phyloP scores from a whole-genome alignment of 2,888 invertebrate genomes.

The Aporophyla nigra region DNA sequence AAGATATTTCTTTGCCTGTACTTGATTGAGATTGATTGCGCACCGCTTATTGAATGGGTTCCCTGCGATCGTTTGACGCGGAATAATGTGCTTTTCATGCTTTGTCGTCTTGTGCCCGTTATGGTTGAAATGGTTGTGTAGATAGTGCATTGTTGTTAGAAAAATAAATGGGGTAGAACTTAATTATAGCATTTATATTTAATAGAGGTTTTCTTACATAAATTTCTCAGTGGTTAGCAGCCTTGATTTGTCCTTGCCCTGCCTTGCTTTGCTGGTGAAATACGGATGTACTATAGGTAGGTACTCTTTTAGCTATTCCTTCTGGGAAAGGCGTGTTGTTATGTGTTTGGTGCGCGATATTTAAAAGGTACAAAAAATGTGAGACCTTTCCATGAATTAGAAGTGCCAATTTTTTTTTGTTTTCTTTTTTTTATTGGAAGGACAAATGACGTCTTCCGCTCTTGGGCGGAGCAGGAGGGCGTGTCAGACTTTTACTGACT shows the following conservation, averaged over 20 bases:
- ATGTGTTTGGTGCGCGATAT: not conserved
- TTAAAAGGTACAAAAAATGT: not conserved
- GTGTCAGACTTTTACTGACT: no score
- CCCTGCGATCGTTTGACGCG: conserved; percentile 65
- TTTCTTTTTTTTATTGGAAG: no score
- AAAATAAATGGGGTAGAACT: not conserved
- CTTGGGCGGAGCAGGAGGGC: no score
- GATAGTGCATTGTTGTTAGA: conserved; percentile 24
- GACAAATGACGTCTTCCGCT: no score
- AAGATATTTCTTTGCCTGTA: conserved; percentile 75
- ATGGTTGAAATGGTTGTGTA: conserved; percentile 18
- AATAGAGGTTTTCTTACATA: not conserved
- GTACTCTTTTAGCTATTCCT: no score
- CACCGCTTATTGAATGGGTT: conserved; percentile 73
- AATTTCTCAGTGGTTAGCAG: not conserved
- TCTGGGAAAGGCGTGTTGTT: not conserved
- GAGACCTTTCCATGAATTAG: not conserved
- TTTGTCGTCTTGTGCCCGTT: conserved; percentile 49
- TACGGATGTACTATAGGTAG: no score
- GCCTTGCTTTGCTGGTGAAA: not conserved
- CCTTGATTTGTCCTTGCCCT: no score
- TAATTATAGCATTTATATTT: conserved; percentile 2
- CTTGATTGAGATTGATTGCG: conserved; percentile 81
- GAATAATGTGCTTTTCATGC: conserved; percentile 69
- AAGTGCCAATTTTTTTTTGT: no score